Evolutionary conservation across 1,140 invertebrate genomes (phyloP).

Genomic region (Episyrphus balteatus): DNA sequence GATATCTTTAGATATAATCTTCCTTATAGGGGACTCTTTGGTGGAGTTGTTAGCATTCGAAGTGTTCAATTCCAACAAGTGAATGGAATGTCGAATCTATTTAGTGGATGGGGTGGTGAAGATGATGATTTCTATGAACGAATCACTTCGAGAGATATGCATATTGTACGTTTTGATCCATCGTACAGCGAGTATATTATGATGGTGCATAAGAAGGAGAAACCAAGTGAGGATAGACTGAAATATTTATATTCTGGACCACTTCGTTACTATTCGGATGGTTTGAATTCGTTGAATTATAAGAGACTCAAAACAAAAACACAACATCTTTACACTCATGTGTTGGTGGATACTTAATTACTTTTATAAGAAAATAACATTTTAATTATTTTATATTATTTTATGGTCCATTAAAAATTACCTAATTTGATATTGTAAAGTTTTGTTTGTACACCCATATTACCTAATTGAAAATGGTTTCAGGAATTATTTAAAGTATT

Average conservation of each 20-base stretch:
- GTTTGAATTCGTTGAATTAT: constrained; percentile 57
- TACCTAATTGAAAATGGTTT: too few species aligned
- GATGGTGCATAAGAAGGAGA: constrained; percentile 57
- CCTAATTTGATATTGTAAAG: too few species aligned
- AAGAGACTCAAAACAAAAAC: constrained; percentile 43
- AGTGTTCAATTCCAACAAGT: constrained; percentile 60
- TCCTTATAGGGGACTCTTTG: constrained; percentile 61
- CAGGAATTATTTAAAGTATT: too few species aligned
- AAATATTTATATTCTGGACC: constrained; percentile 37
- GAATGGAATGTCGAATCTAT: constrained; percentile 80
- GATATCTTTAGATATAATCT: constrained; percentile 78
- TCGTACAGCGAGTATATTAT: constrained; percentile 65
- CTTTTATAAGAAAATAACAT: too few species aligned
- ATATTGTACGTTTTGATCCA: constrained; percentile 59
- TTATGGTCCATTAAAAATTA: too few species aligned
- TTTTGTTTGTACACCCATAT: too few species aligned
- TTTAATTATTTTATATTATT: too few species aligned
- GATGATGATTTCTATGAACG: constrained; percentile 78
- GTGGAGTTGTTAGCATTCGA: constrained; percentile 62
- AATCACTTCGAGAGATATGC: constrained; percentile 41
- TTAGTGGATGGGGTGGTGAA: constrained; percentile 82
- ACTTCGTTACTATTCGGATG: constrained; percentile 49
- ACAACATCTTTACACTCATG: constrained; percentile 47
- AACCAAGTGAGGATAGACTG: constrained; percentile 21
- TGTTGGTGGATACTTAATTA: constrained; percentile 42